Evolutionary conservation across 1,140 invertebrate genomes (phyloP), one percentile per base, ranked within the genome.

Genomic region (Anoplolepis gracilipes): DNA sequence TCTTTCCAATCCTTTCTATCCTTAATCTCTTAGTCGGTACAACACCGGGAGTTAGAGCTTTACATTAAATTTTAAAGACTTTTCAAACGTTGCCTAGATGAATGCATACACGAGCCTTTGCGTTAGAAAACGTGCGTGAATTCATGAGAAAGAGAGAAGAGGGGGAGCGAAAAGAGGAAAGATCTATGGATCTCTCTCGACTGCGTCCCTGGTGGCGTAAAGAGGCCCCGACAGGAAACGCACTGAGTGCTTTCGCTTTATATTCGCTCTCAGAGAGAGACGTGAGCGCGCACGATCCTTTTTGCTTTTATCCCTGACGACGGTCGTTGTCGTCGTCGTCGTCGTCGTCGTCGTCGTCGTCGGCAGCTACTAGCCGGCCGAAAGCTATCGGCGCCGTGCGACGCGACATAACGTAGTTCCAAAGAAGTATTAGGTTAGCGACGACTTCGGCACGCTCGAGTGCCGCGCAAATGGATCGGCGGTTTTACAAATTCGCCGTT

Each of bases 21-120:
- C 84, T 77, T 90, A 87, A 87, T 89, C 87, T 81, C 22, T 49
- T 61, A 62, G 79, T 30, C 62, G 49, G 75, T 76, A 90, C 81
- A 89, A 89, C 88, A 81, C 57, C 62, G 55, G 70, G 88, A 90
- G 76, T 87, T 70, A 75, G 85, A 53, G 88, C 85, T 87, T 85
- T 87, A 75, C 85, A 87, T 90, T 79, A 90, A 90, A 89, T 85
- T 90, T 89, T 85, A 87, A 90, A 70, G 87, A 90, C 87, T 90
- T 89, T 90, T 87, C 75, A 87, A 90, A 89, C 85, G 88, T 65
- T 85, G 76, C 11, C 65, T 53, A 49, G 57, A 75, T 84, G 85
- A 70, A 64, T 53, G n/a, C 64, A 53, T 53, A 39, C 64, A n/a
- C n/a, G 42, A 33, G 7, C 33, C 77, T 39, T n/a, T 46, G 78